Conservation (phyloP, 2,797 vertebrate genomes). For the Hypotaenidia philippensis region DNA sequence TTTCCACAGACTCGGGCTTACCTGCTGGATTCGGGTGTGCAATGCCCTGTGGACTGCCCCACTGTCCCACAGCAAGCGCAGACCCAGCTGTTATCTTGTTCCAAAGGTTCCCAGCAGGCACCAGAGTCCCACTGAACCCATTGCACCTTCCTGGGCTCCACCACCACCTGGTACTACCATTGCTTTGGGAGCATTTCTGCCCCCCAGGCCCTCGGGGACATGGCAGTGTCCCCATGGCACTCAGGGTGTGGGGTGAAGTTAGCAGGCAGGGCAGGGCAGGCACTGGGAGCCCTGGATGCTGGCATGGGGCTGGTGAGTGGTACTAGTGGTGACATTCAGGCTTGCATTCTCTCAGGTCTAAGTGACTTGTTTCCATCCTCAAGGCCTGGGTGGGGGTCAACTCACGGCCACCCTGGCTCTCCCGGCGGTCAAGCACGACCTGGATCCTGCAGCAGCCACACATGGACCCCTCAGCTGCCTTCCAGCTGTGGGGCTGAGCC, state of each 20-base stretch:
- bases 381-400: background rate
- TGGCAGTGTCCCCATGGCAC: background rate
- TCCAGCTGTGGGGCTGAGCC: background rate
- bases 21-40: background rate
- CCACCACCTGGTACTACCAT: background rate
- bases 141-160: background rate
- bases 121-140: background rate
- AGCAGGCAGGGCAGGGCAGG: background rate
- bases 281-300: background rate
- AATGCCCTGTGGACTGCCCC: background rate
- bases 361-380: background rate
- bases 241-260: background rate
- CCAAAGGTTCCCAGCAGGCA: slow-evolving; percentile 49
- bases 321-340: background rate
- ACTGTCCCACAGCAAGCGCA: background rate
- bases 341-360: rapidly evolving
- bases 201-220: background rate
- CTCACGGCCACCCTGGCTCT: background rate
- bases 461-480: rapidly evolving
- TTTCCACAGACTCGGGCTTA: background rate
- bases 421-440: rapidly evolving
- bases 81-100: slow-evolving; percentile 55
- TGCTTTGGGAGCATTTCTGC: background rate
- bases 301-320: background rate
- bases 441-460: background rate